phyloP scores from a whole-genome alignment of 2,113 vertebrate species.

The Rana temporaria region DNA sequence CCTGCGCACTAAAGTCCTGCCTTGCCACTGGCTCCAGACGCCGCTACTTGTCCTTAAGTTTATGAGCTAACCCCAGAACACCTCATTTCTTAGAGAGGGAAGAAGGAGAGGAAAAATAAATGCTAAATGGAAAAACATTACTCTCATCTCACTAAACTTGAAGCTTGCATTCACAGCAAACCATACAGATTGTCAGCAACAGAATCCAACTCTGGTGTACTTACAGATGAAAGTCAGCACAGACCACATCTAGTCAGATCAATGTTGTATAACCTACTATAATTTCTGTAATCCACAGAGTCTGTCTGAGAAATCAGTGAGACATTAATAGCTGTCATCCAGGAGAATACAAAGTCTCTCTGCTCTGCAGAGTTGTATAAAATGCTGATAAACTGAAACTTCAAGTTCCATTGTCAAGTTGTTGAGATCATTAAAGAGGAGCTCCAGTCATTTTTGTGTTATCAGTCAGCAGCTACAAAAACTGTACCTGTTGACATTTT shows the following conservation, averaged over 20 bases:
- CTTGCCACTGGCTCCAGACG: conserved; percentile 34
- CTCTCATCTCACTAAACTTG: conserved; percentile 32
- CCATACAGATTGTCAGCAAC: background rate
- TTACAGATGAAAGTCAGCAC: background rate
- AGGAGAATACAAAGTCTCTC: too few relatives aligned
- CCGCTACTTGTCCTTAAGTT: conserved; percentile 51
- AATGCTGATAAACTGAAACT: too few relatives aligned
- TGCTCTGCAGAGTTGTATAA: too few relatives aligned
- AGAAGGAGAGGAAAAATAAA: conserved; percentile 53
- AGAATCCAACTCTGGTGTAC: background rate
- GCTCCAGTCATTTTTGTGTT: too few relatives aligned
- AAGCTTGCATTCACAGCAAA: background rate
- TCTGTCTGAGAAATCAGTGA: background rate
- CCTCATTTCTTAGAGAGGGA: conserved; percentile 51
- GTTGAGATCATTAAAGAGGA: too few relatives aligned
- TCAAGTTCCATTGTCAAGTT: too few relatives aligned
- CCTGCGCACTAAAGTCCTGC: conserved; percentile 2
- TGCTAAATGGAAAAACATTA: conserved; percentile 52
- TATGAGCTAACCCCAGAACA: conserved; percentile 51
- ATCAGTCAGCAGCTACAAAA: too few relatives aligned
- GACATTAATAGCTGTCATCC: too few relatives aligned
- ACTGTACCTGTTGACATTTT: too few relatives aligned
- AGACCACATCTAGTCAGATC: background rate
- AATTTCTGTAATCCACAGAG: background rate
- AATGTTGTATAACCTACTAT: background rate